These are phyloP conservation scores for Uloborus plumipes DNA, from an alignment of 2,888 invertebrate species.

Conservation along the genomic window DNA sequence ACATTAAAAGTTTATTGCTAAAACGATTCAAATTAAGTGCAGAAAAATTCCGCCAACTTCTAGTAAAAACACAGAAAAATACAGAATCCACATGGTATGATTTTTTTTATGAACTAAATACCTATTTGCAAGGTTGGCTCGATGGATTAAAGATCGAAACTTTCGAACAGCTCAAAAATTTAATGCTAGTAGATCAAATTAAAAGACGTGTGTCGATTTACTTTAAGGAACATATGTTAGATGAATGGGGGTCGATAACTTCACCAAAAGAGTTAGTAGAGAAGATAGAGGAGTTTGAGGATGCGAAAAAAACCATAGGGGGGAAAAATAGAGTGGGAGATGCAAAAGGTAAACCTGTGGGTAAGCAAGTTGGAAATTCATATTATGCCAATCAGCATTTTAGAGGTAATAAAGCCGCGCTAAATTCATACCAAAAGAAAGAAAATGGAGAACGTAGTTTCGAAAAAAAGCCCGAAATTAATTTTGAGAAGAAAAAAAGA, in stretches of 20 bases:
- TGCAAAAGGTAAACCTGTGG: too few relatives aligned
- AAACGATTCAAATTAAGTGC: slow-evolving; percentile 4
- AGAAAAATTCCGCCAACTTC: neutral
- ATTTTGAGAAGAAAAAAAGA: slow-evolving; percentile 12
- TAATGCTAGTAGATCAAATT: slow-evolving; percentile 10
- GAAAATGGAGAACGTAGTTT: neutral
- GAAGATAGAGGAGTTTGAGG: slow-evolving; percentile 12
- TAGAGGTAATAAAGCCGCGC: neutral
- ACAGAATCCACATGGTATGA: slow-evolving; percentile 1
- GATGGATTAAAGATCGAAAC: neutral
- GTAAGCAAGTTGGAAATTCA: too few relatives aligned
- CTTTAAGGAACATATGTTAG: slow-evolving; percentile 14
- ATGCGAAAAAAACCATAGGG: slow-evolving; percentile 1
- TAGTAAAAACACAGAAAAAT: neutral
- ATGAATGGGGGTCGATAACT: neutral
- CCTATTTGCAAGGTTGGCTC: slow-evolving; percentile 1
- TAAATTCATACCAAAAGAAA: neutral
- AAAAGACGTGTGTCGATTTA: slow-evolving; percentile 11
- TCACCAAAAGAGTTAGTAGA: slow-evolving; percentile 7
- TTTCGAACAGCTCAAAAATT: slow-evolving; percentile 65
- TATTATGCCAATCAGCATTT: too few relatives aligned
- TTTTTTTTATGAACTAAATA: neutral
- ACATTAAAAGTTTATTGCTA: slow-evolving; percentile 2
- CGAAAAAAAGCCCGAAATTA: neutral
- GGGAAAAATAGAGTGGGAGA: neutral